phyloP scores from a whole-genome alignment of 30 jellyfish, hydroid and myxozoan species.

The Turritopsis dohrnii region DNA sequence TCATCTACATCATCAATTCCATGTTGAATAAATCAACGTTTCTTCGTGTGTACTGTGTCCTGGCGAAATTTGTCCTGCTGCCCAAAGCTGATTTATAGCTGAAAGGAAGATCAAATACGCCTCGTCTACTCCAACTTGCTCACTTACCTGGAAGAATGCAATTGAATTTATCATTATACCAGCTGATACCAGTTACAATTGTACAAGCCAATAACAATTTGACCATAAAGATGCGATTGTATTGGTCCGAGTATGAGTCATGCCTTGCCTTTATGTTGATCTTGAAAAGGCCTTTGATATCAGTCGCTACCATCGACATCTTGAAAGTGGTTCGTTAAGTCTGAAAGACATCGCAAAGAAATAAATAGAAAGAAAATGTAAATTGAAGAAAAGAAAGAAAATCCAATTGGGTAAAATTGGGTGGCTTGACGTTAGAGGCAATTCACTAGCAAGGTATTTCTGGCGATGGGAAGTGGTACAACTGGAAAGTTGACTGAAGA shows the following conservation, averaged over 20 bases:
- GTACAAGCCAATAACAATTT: conserved; percentile 27
- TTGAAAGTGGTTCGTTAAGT: background rate
- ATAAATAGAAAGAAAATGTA: no score
- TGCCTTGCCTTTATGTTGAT: conserved; percentile 29
- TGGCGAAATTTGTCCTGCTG: background rate
- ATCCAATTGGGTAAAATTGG: no score
- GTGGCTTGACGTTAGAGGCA: no score
- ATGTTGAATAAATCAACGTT: no score
- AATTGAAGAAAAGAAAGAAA: background rate
- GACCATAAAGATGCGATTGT: conserved; percentile 42
- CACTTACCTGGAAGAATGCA: conserved; percentile 33
- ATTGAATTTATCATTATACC: conserved; percentile 29
- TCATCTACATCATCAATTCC: no score
- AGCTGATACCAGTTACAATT: conserved; percentile 25
- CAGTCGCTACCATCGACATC: conserved; percentile 41
- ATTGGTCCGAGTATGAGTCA: conserved; percentile 28
- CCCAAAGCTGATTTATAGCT: background rate
- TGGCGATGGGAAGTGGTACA: no score
- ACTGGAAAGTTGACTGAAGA: no score
- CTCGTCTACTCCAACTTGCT: background rate
- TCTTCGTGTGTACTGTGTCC: no score
- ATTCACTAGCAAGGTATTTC: no score
- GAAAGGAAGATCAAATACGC: background rate
- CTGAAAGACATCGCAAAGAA: no score
- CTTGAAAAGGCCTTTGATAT: conserved; percentile 22